A percentile compares a stretch with the other conserved stretches of the same genome.
phyloP scores from a whole-genome alignment of 2,888 invertebrate species.

The Romanomermis culicivorax region DNA sequence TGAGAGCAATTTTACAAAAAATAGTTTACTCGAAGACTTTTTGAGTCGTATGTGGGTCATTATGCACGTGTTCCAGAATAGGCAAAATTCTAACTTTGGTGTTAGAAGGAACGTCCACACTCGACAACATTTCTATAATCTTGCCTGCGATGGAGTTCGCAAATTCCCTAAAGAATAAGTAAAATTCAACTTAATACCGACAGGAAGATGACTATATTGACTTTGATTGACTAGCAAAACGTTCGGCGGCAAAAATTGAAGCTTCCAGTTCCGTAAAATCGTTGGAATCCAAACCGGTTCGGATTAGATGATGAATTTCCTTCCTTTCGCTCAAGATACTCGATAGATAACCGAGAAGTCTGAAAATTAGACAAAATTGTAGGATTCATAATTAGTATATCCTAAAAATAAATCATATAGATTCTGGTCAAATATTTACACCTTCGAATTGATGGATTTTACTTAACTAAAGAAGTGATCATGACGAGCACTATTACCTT shows the following conservation, averaged over 20 bases:
- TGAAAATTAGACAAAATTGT: slow-evolving; percentile 13
- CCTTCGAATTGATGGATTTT: too few relatives aligned
- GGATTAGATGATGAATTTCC: slow-evolving; percentile 79
- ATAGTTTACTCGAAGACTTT: neutral
- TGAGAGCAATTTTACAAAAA: too few relatives aligned
- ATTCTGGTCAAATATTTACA: too few relatives aligned
- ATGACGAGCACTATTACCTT: too few relatives aligned
- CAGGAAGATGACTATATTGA: slow-evolving; percentile 27
- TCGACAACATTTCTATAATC: slow-evolving; percentile 79
- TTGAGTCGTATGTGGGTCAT: neutral
- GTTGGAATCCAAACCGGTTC: slow-evolving; percentile 72
- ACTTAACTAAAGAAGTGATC: too few relatives aligned
- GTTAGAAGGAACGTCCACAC: slow-evolving; percentile 70
- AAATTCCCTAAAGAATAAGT: slow-evolving; percentile 6
- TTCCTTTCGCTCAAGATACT: slow-evolving; percentile 77
- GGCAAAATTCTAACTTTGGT: slow-evolving; percentile 73
- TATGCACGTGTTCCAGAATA: slow-evolving; percentile 48
- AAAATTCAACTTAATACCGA: slow-evolving; percentile 35
- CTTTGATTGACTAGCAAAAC: slow-evolving; percentile 84
- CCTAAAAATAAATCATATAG: neutral
- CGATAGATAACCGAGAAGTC: slow-evolving; percentile 73
- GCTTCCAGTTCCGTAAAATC: slow-evolving; percentile 87
- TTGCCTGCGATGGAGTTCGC: slow-evolving; percentile 79
- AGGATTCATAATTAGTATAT: neutral
- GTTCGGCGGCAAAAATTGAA: slow-evolving; percentile 76